Conservation (phyloP, 2,113 vertebrate species). For the Rafetus swinhoei region DNA sequence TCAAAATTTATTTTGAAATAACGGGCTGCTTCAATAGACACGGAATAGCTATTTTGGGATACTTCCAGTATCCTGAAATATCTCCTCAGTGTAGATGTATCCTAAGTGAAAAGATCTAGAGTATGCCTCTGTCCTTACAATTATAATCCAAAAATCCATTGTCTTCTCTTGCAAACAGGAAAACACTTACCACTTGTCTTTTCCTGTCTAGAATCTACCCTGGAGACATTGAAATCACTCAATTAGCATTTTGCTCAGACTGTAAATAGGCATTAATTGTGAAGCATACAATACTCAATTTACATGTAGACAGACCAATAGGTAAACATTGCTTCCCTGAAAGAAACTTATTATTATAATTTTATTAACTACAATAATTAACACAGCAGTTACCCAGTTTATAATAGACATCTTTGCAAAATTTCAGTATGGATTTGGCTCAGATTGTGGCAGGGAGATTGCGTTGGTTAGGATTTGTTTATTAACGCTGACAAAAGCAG, state of each 20-base stretch:
- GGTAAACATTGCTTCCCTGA: background rate
- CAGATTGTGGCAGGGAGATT: background rate
- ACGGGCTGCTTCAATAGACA: too few species aligned
- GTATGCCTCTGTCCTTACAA: background rate
- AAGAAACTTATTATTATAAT: background rate
- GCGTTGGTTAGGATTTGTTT: background rate
- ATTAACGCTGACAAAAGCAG: background rate
- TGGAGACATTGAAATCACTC: background rate
- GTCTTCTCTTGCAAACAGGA: background rate
- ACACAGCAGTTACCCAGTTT: background rate
- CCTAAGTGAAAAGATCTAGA: too few species aligned
- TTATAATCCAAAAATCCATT: background rate
- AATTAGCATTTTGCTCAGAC: background rate
- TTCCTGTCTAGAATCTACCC: background rate
- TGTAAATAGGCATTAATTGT: background rate
- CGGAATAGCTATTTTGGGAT: too few species aligned
- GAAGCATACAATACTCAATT: background rate
- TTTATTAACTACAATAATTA: background rate
- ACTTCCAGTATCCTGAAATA: too few species aligned
- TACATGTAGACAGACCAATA: background rate
- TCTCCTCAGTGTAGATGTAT: too few species aligned
- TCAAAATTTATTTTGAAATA: too few species aligned
- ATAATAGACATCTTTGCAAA: background rate
- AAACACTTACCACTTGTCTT: background rate
- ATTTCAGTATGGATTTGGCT: background rate